Base-by-base conservation (phyloP, 2,797 vertebrate genomes). In the Brotula barbata region DNA sequence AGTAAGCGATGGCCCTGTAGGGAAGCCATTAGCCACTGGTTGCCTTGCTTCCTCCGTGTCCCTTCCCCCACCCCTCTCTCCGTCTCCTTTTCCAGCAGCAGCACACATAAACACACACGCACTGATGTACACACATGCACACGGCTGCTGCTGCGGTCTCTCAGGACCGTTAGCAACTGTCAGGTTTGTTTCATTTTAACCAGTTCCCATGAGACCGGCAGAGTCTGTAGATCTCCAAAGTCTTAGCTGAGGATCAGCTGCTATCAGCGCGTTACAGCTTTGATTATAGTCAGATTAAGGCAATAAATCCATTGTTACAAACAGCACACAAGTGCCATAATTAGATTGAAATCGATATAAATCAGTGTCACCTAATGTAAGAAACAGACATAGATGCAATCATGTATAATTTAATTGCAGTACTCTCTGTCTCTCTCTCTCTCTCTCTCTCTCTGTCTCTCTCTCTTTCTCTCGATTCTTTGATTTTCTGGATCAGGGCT, bases 1-100 rank as follows among this genome's bases (percentile, higher is more conserved):
- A 51, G 56, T 58, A 73, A 74, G 69, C 59, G 69, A 66, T 40
- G 78, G 48, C 49, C 62, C 80, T 59, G 58, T 59, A 66, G 74
- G 82, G 70, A 62, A 81, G 61, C 81, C 75, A 82, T 84, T 78
- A 82, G 58, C 74, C 62, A 25, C 58, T 58, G 47, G 62, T 59
- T 58, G 67, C 73, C 57, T 74, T 21, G 65, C 14, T 51, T 11
- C 1, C 47, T 71, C 37, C 54, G 41, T 39, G 8, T 67, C 41
- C 48, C 58, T 47, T 3, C 46, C 15, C 16, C 60, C 23, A 46
- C 15, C 49, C 33, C 48, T 61, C 42, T 14, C 2, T 55, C 20
- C 15, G 46, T 59, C 23, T 58, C n/a, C 44, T 66, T 78, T 10
- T 9, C 33, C 58, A 40, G 46, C 22, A 34, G 49, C 55, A 7